Base-by-base conservation (phyloP, 2,113 vertebrate species). In the Petromus typicus region DNA sequence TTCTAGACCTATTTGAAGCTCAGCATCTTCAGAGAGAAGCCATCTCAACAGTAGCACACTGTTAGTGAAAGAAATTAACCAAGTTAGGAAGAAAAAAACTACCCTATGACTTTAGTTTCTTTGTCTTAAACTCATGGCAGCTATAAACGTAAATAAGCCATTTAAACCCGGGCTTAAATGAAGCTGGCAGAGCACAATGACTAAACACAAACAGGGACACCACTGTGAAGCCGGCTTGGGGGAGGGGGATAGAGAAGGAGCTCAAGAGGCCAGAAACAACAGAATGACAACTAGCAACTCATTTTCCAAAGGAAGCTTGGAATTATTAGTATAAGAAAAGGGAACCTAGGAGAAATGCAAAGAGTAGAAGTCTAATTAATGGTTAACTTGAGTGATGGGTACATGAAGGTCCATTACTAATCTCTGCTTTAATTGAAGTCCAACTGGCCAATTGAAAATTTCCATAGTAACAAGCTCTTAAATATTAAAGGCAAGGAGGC, bases 51-150 rank as follows among this genome's bases (percentile, higher is more conserved):
- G 12, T 64, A 27, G 37, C 17, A 84, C 4, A 18, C 0, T 11
- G 2, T 43, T 51, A 59, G 56, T 22, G 34, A 80, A 88, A 61
- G 63, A 63, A 85, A 92, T 67, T 59, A 67, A 83, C 32, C 51
- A 87, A 90, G 87, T 76, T n/a, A 92, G n/a, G 56, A 81, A 67
- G 34, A 78, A 96, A 96, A 78, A 96, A 96, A 94, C 67, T 5
- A 45, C 2, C 43, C n/a, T 4, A 10, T 34, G 54, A 37, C 87
- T 90, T 90, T 66, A 76, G 22, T 57, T 6, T 75, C 30, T 85
- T 45, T 61, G 30, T 48, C 13, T 71, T 48, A 64, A 93, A 25
- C 18, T 92, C 56, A 71, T 83, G 20, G 27, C 27, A 75, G 30
- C 37, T 83, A 59, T 59, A 63, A 75, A 92, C 91, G 37, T 66